These are phyloP conservation scores for Gasteruption jaculator DNA, from an alignment of 2,888 invertebrate genomes.

Conservation along the genomic window DNA sequence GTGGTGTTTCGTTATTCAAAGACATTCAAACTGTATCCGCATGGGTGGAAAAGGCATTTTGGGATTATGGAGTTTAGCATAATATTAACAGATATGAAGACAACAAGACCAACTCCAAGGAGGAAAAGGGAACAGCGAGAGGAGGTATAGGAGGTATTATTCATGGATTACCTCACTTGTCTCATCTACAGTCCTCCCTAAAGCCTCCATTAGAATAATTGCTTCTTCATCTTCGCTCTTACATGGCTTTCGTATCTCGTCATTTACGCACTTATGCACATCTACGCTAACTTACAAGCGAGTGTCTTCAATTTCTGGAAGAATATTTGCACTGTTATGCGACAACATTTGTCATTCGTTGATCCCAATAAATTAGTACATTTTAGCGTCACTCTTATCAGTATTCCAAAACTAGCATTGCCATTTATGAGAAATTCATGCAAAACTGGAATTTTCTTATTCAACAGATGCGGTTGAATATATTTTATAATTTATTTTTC, in stretches of 20 bases:
- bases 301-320: no score
- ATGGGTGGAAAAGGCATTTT: slow-evolving; percentile 35
- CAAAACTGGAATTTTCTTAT: no score
- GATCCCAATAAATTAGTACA: no score
- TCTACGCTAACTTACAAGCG: no score
- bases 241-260: slow-evolving; percentile 30
- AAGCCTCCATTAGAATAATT: slow-evolving; percentile 51
- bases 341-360: no score
- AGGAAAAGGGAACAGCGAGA: slow-evolving; percentile 15
- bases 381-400: no score
- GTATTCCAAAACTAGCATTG: no score
- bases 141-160: slow-evolving; percentile 37
- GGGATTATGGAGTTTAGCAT: slow-evolving; percentile 49
- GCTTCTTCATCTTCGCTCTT: slow-evolving; percentile 50
- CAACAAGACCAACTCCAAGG: slow-evolving; percentile 12
- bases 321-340: no score
- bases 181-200: slow-evolving; percentile 45
- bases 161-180: slow-evolving; percentile 51
- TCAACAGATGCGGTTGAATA: no score
- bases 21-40: slow-evolving; percentile 34
- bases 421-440: no score
- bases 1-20: slow-evolving; percentile 27
- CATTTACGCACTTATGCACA: no score
- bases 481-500: no score
- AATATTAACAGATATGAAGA: slow-evolving; percentile 40